phyloP scores from a whole-genome alignment of 1,140 invertebrate species.

The Anoplophora glabripennis region DNA sequence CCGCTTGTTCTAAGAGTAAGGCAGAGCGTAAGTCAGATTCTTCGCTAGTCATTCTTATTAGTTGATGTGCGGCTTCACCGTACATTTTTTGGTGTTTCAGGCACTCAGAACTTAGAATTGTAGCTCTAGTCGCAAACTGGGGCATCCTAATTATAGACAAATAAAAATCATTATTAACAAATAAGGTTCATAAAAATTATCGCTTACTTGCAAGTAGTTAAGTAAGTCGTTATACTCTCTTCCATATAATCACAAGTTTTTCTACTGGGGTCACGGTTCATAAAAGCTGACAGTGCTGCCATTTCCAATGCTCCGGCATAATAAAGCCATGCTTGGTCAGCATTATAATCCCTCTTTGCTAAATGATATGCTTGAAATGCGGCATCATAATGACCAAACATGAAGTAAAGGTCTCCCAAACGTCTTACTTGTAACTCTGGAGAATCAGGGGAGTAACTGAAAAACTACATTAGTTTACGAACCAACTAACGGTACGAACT shows the following conservation, averaged over 20 bases:
- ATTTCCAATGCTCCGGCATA: conserved; percentile 95
- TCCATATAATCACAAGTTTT: conserved; percentile 91
- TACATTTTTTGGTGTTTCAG: conserved; percentile 73
- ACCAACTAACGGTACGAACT: neutral
- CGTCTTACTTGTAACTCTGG: conserved; percentile 90
- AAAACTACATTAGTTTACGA: conserved; percentile 28
- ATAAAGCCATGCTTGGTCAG: conserved; percentile 95
- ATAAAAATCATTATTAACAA: conserved; percentile 8
- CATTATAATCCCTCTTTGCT: conserved; percentile 93
- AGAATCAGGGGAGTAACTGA: conserved; percentile 82
- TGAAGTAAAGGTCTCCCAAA: conserved; percentile 92
- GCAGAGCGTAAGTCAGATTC: conserved; percentile 89
- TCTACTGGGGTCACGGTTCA: conserved; percentile 73
- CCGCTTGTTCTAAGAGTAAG: conserved; percentile 90
- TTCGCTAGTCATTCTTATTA: conserved; percentile 93
- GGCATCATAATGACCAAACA: conserved; percentile 90
- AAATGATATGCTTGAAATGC: conserved; percentile 94
- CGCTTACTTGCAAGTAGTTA: conserved; percentile 79
- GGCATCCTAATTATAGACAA: conserved; percentile 60
- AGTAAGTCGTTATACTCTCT: conserved; percentile 86
- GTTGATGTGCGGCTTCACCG: conserved; percentile 86
- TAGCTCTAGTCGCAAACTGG: conserved; percentile 87
- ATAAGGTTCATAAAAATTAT: conserved; percentile 3
- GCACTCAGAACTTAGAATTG: conserved; percentile 83
- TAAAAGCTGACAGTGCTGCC: conserved; percentile 89